Evolutionary conservation across 2,888 invertebrate genomes (phyloP).

Genomic region (Carpatolechia fugitivella): DNA sequence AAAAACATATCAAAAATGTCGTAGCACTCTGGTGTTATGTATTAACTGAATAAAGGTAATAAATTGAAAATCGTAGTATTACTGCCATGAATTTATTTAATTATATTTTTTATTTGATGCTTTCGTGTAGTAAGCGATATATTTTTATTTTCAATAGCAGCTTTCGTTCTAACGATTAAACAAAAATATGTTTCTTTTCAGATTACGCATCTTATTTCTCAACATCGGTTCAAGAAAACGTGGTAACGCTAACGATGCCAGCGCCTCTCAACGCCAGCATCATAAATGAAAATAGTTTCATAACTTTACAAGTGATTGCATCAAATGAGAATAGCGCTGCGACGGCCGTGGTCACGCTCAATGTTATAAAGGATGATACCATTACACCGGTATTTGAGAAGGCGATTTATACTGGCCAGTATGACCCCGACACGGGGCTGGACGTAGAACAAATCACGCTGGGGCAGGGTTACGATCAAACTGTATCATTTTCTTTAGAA

Average conservation of each 20-base stretch:
- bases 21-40: no score
- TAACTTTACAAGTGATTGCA: constrained; percentile 46
- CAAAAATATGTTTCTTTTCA: constrained; percentile 30
- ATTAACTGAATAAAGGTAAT: no score
- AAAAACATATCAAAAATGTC: no score
- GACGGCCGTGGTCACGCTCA: constrained; percentile 44
- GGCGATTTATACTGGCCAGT: constrained; percentile 46
- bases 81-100: no score
- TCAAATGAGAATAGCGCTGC: constrained; percentile 36
- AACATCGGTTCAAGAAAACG: constrained; percentile 32
- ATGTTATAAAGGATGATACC: constrained; percentile 55
- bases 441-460: constrained; percentile 42
- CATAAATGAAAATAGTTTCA: constrained; percentile 44
- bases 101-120: no score
- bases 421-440: constrained; percentile 38
- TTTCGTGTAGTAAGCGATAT: no score
- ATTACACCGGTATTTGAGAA: constrained; percentile 51
- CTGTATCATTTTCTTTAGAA: constrained; percentile 37
- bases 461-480: constrained; percentile 52
- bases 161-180: not conserved
- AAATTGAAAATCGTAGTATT: no score
- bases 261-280: constrained; percentile 33
- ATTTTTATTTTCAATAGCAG: no score
- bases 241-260: constrained; percentile 43
- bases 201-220: constrained; percentile 42